These are phyloP conservation scores for Pimephales promelas DNA, from an alignment of 2,113 vertebrate species.

Conservation along the genomic window DNA sequence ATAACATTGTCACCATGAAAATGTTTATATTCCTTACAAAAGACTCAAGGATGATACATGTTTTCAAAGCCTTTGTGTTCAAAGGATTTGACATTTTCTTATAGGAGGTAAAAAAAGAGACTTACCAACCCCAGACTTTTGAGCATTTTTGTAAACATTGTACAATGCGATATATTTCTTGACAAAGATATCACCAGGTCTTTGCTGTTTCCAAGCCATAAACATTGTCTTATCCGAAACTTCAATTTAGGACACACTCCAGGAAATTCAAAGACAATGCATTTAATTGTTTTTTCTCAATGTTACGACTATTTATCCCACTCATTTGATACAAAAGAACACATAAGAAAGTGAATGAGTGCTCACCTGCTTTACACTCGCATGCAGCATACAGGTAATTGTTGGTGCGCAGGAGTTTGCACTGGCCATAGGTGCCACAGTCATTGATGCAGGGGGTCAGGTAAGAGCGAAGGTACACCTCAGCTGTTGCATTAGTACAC, in stretches of 20 bases:
- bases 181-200: no score
- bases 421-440: slow-evolving; percentile 95
- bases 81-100: no score
- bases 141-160: no score
- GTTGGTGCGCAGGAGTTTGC: slow-evolving; percentile 96
- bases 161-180: no score
- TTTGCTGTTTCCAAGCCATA: no score
- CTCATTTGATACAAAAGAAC: neutral
- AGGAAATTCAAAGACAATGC: neutral
- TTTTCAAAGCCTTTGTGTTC: no score
- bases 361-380: slow-evolving; percentile 96
- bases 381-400: slow-evolving; percentile 97
- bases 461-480: slow-evolving; percentile 92
- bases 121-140: no score
- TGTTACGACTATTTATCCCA: neutral
- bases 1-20: no score
- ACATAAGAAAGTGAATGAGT: neutral
- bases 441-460: slow-evolving; percentile 96
- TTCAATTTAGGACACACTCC: neutral
- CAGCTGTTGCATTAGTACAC: slow-evolving; percentile 86
- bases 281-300: neutral
- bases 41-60: no score
- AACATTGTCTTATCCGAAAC: no score
- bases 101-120: neutral
- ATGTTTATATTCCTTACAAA: no score